Evolutionary conservation across 1,140 invertebrate species (phyloP), one percentile per base, ranked within the genome.

Genomic region (Brachionus asplanchnoidis): DNA sequence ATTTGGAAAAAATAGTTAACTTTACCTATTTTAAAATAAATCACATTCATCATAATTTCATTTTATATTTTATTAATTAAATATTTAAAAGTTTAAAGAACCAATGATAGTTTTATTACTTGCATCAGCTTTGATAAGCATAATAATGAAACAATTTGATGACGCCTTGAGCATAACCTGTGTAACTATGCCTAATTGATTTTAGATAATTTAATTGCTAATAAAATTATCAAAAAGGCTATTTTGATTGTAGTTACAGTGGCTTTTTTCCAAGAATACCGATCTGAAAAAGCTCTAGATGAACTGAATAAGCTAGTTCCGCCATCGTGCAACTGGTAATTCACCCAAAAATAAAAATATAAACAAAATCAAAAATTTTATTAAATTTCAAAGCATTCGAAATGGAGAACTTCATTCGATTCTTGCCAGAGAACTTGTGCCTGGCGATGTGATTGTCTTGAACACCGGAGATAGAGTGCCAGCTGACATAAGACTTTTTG

Each of bases 211-310:
- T 14, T 42, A 17, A 12, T 82, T 60, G 50, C 53, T 50, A 4
- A 53, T 14, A 6, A 23, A 5, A 32, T 20, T 7, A 23, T 89
- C 87, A 89, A 89, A 42, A 87, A 93, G 92, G 94, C 94, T 36
- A 95, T 95, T 86, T 91, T 95, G 80, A 99, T 99, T 88, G 97
- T 99, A 28, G 97, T 99, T 36, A 98, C 97, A 2, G 98, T 99
- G 28, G 98, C 97, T 65, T 99, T 99, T 92, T 94, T 99, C 85
- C 97, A 92, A 92, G 97, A 99, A 91, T 98, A 98, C 90, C 93
- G 97, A 86, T 99, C 97, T n/a, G 98, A 99, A 91, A 97, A 99
- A 90, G 98, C 97, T n/a, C 90, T 99, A 8, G 94, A 99, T 90
- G 97, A 97, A 90, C 91, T 99, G n/a, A 98, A 95, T 86, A 99